phyloP scores from a whole-genome alignment of 2,888 invertebrate genomes.

The Parnassius glacialis region DNA sequence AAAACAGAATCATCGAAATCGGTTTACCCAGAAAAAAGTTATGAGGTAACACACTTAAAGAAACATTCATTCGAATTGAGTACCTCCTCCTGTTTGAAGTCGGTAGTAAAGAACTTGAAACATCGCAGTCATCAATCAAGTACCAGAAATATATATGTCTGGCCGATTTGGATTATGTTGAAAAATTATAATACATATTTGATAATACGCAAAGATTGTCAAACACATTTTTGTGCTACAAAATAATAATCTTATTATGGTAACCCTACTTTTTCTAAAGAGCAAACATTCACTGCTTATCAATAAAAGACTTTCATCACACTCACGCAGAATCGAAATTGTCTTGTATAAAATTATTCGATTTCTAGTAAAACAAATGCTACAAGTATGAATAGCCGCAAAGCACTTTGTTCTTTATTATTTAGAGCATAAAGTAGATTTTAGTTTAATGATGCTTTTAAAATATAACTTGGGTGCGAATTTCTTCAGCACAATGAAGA shows the following conservation, averaged over 20 bases:
- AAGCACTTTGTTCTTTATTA: background rate
- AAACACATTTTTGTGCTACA: too few species aligned
- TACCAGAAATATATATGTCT: too few species aligned
- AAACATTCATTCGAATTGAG: too few species aligned
- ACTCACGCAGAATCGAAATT: slow-evolving; percentile 6
- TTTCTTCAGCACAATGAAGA: slow-evolving; percentile 24
- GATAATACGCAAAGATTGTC: too few species aligned
- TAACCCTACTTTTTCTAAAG: slow-evolving; percentile 7
- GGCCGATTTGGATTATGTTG: too few species aligned
- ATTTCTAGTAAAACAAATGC: slow-evolving; percentile 10
- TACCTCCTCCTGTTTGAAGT: too few species aligned
- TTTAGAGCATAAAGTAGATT: background rate
- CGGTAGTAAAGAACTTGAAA: too few species aligned
- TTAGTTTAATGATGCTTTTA: background rate
- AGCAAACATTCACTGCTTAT: slow-evolving; percentile 3
- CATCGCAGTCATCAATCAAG: too few species aligned
- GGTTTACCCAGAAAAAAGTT: too few species aligned
- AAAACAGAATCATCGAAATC: too few species aligned
- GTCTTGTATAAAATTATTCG: background rate
- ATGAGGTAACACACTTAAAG: too few species aligned
- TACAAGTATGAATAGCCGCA: slow-evolving; percentile 2
- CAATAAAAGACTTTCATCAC: background rate
- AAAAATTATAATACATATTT: too few species aligned
- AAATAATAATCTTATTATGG: background rate
- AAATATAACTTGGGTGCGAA: slow-evolving; percentile 11